Conservation (phyloP, 2,888 invertebrate genomes). For the Prionchulus punctatus region DNA sequence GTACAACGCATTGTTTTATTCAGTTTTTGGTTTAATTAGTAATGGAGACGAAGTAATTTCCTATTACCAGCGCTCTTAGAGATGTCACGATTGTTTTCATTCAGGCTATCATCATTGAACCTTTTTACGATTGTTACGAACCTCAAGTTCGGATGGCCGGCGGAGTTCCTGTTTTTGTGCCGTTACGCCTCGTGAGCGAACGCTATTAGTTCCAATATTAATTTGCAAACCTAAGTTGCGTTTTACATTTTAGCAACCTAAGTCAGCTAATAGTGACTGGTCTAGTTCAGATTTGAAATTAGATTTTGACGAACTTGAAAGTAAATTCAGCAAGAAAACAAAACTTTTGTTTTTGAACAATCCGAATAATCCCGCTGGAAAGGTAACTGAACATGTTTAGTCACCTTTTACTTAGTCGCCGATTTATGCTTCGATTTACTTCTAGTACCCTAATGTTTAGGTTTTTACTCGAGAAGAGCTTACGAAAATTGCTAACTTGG, state of each 20-base stretch:
- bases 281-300: slow-evolving; percentile 71
- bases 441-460: slow-evolving; percentile 17
- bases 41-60: slow-evolving; percentile 45
- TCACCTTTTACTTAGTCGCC: too few species aligned
- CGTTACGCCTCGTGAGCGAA: slow-evolving; percentile 49
- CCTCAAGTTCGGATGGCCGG: slow-evolving; percentile 79
- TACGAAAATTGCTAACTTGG: slow-evolving; percentile 58
- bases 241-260: neutral
- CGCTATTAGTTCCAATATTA: too few species aligned
- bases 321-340: slow-evolving; percentile 66
- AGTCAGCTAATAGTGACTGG: slow-evolving; percentile 6
- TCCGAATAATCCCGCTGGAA: slow-evolving; percentile 92
- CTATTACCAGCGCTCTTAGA: too few species aligned
- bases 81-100: slow-evolving; percentile 8
- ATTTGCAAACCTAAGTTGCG: neutral
- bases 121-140: slow-evolving; percentile 93
- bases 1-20: slow-evolving; percentile 75
- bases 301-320: slow-evolving; percentile 59
- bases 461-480: slow-evolving; percentile 38
- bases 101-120: slow-evolving; percentile 87
- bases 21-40: slow-evolving; percentile 70
- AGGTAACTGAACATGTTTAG: slow-evolving; percentile 54
- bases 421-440: neutral
- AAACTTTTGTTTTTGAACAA: slow-evolving; percentile 92
- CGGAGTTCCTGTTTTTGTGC: slow-evolving; percentile 67